These are phyloP conservation scores for Ceratotherium simum DNA, from an alignment of 2,113 vertebrate genomes.

Conservation along the genomic window DNA sequence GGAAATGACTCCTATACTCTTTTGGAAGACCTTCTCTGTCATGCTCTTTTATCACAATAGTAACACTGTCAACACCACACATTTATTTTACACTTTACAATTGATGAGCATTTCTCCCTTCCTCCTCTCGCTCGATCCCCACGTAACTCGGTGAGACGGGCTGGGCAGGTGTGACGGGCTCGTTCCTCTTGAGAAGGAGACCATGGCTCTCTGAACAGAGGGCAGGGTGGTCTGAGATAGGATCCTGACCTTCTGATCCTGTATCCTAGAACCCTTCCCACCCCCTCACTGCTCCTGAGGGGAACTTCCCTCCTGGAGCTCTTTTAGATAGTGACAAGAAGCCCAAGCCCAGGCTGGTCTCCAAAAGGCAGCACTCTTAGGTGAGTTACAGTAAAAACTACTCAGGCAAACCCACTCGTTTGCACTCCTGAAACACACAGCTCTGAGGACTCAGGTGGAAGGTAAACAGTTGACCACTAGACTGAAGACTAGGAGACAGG, in stretches of 20 bases:
- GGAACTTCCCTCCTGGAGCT: neutral
- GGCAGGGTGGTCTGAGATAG: neutral
- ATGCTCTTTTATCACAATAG: rapidly evolving
- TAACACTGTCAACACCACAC: no score
- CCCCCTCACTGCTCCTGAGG: neutral
- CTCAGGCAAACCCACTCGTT: rapidly evolving
- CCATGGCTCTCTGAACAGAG: rapidly evolving
- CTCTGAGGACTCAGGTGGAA: rapidly evolving
- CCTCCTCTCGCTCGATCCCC: neutral
- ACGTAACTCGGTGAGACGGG: rapidly evolving
- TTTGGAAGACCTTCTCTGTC: neutral
- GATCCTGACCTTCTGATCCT: neutral
- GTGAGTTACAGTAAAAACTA: rapidly evolving
- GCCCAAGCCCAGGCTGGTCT: no score
- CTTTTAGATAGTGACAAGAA: neutral
- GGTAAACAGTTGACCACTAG: rapidly evolving
- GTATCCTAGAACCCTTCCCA: neutral
- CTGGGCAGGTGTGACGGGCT: neutral
- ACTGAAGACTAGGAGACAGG: neutral
- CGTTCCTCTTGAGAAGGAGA: neutral
- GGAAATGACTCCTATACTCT: rapidly evolving
- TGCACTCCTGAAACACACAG: rapidly evolving
- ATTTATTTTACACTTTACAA: neutral
- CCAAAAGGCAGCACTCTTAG: neutral
- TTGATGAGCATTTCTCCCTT: rapidly evolving